Evolutionary conservation across 2,888 invertebrate species (phyloP).

Genomic region (Drosophila sordidapex): DNA sequence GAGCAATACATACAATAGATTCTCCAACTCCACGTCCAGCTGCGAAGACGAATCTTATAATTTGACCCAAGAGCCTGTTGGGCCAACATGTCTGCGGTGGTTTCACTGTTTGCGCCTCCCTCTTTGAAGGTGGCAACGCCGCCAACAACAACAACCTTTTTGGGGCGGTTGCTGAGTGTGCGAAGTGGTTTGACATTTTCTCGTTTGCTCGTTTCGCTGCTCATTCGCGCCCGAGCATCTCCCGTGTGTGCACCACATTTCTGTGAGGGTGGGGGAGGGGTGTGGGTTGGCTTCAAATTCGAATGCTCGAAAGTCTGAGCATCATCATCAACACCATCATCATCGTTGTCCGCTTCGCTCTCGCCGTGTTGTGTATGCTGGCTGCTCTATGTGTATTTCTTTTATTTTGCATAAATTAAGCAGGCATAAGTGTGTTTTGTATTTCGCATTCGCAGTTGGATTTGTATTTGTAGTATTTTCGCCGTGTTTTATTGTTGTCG

Average conservation of each 20-base stretch:
- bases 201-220: conserved; percentile 69
- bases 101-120: conserved; percentile 57
- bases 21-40: conserved; percentile 37
- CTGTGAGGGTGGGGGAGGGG: conserved; percentile 22
- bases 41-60: conserved; percentile 56
- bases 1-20: conserved; percentile 54
- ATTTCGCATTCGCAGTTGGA: conserved; percentile 58
- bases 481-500: conserved; percentile 24
- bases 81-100: conserved; percentile 63
- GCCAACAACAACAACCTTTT: conserved; percentile 21
- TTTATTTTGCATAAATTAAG: conserved; percentile 79
- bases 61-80: conserved; percentile 66
- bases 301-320: conserved; percentile 42
- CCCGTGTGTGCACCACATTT: conserved; percentile 66
- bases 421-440: conserved; percentile 78
- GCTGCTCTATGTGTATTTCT: conserved; percentile 68
- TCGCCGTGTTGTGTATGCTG: conserved; percentile 4
- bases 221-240: conserved; percentile 70
- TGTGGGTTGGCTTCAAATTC: conserved; percentile 62
- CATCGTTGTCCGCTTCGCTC: conserved; percentile 2
- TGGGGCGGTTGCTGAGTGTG: conserved; percentile 57
- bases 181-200: conserved; percentile 77
- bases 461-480: conserved; percentile 44
- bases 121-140: conserved; percentile 48
- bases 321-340: conserved; percentile 8